phyloP scores from a whole-genome alignment of 2,113 vertebrate genomes.

The Neofelis nebulosa region DNA sequence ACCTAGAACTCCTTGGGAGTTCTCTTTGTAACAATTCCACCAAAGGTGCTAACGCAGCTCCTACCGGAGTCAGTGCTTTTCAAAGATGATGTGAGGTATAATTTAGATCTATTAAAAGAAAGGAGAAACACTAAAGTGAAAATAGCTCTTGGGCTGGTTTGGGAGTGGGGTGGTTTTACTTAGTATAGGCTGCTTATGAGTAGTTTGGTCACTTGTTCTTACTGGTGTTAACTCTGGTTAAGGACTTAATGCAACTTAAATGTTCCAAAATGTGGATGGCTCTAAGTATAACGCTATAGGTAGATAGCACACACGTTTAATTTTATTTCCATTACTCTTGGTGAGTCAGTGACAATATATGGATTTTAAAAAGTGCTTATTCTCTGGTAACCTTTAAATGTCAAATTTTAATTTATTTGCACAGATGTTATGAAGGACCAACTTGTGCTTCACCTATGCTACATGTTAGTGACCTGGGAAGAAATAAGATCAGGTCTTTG shows the following conservation, averaged over 20 bases:
- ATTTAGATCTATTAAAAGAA: constrained; percentile 39
- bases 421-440: background rate
- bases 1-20: background rate
- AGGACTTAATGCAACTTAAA: background rate
- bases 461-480: background rate
- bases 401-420: background rate
- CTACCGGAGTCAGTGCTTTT: background rate
- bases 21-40: background rate
- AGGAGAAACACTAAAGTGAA: background rate
- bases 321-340: constrained; percentile 12
- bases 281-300: background rate
- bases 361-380: background rate
- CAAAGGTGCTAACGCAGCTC: background rate
- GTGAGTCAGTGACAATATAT: background rate
- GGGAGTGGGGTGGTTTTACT: background rate
- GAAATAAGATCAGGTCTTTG: background rate
- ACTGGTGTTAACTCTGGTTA: background rate
- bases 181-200: background rate
- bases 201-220: background rate
- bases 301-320: background rate
- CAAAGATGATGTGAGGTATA: background rate
- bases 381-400: background rate
- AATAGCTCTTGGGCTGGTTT: background rate
- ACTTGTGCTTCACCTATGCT: background rate
- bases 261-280: background rate